phyloP scores from a whole-genome alignment of 2,888 invertebrate genomes.

The Carabus problematicus region DNA sequence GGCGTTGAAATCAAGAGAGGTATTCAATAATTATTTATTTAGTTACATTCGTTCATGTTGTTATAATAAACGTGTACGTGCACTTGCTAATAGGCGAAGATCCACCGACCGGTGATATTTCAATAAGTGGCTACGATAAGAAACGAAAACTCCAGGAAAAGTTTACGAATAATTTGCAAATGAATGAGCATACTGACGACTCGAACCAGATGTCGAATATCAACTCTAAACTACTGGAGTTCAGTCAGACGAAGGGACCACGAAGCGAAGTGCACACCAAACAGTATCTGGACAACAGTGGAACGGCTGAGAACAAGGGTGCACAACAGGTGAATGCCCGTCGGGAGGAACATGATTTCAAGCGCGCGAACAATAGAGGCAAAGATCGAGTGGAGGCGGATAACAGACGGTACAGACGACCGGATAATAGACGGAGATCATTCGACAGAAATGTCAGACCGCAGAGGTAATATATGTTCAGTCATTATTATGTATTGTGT shows the following conservation, averaged over 20 bases:
- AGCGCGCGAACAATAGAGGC: constrained; percentile 40
- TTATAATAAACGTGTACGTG: neutral
- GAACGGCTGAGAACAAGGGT: constrained; percentile 2
- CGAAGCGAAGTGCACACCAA: constrained; percentile 36
- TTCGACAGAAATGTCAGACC: constrained; percentile 37
- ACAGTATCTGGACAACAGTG: constrained; percentile 20
- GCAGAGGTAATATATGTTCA: constrained; percentile 9
- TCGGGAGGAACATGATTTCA: constrained; percentile 44
- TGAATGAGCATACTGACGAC: constrained; percentile 15
- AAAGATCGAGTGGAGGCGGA: constrained; percentile 35
- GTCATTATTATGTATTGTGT: neutral
- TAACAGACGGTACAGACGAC: constrained; percentile 42
- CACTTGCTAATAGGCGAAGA: constrained; percentile 52
- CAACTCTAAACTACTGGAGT: constrained; percentile 11
- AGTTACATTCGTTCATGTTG: constrained; percentile 23
- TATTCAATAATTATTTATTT: constrained; percentile 13
- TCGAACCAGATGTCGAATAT: constrained; percentile 20
- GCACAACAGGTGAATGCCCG: constrained; percentile 43
- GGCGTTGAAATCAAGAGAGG: constrained; percentile 61
- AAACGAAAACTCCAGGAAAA: constrained; percentile 45
- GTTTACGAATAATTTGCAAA: constrained; percentile 38
- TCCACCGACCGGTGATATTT: constrained; percentile 53
- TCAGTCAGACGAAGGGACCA: constrained; percentile 21
- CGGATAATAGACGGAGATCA: constrained; percentile 42
- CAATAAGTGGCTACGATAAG: constrained; percentile 55